Conservation (phyloP, 2,888 invertebrate genomes). For the Amorpha juglandis region DNA sequence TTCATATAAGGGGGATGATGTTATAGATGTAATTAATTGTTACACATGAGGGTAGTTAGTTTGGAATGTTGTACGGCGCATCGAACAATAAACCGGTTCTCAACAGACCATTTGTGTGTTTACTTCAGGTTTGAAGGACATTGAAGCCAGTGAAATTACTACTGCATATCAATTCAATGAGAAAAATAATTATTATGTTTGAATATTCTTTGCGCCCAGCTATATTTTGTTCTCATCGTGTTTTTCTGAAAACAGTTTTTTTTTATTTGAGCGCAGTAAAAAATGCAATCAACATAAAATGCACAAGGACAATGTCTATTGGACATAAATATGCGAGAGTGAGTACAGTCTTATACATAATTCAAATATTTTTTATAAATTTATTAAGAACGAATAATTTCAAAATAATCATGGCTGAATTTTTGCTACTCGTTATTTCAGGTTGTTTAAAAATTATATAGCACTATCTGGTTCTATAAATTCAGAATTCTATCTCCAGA, state of each 20-base stretch:
- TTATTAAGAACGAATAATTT: neutral
- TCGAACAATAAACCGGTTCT: no score
- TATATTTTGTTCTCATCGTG: neutral
- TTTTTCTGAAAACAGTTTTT: neutral
- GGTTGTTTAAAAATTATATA: no score
- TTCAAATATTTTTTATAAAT: neutral
- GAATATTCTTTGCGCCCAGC: conserved; percentile 1
- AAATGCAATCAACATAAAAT: conserved; percentile 21
- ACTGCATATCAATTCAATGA: neutral
- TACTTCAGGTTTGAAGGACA: no score
- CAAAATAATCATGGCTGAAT: neutral
- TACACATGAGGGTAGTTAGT: no score
- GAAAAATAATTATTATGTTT: neutral
- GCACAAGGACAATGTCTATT: conserved; percentile 23
- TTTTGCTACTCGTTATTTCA: neutral
- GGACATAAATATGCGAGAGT: conserved; percentile 19
- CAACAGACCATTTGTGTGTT: no score
- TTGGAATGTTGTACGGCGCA: no score
- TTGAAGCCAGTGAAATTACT: no score
- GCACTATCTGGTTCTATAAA: no score
- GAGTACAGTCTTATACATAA: conserved; percentile 13
- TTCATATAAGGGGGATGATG: no score
- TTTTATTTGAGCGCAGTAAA: conserved; percentile 7
- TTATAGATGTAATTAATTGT: no score
- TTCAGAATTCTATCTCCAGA: no score